Evolutionary conservation across 1,140 invertebrate genomes (phyloP).

Genomic region (Drosophila sucinea): DNA sequence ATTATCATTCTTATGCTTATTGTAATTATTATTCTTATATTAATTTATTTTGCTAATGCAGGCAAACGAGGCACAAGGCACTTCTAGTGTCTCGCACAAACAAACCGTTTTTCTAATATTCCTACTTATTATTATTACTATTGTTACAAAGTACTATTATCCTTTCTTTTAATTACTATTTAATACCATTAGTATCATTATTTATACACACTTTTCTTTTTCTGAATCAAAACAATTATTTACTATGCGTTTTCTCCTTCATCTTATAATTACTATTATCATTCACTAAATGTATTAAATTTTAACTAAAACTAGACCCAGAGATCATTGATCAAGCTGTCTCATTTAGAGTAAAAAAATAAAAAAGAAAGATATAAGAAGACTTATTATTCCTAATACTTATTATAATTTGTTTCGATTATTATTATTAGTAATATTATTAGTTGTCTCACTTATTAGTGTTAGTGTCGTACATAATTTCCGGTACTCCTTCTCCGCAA

Average conservation of each 20-base stretch:
- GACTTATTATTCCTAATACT: neutral
- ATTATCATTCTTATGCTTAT: slow-evolving; percentile 26
- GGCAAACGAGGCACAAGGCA: too few species aligned
- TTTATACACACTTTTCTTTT: neutral
- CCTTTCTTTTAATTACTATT: too few species aligned
- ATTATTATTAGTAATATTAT: neutral
- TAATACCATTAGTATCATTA: too few species aligned
- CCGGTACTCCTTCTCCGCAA: slow-evolving; percentile 4
- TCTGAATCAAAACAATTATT: too few species aligned
- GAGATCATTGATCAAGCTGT: neutral
- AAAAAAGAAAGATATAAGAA: neutral
- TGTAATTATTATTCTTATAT: neutral
- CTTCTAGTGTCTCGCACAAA: too few species aligned
- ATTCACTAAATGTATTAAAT: too few species aligned
- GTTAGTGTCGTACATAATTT: slow-evolving; percentile 5
- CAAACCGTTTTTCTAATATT: too few species aligned
- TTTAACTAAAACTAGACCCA: neutral
- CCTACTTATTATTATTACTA: too few species aligned
- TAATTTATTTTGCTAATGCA: neutral
- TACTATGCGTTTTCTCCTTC: too few species aligned
- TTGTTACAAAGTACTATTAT: too few species aligned
- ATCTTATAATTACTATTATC: too few species aligned
- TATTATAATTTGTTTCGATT: neutral
- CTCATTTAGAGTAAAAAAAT: neutral
- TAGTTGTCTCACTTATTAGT: slow-evolving; percentile 2